A percentile compares a stretch with the other conserved stretches of the same genome.
Conservation (phyloP, 1,140 invertebrate genomes). For the Microplitis mediator region DNA sequence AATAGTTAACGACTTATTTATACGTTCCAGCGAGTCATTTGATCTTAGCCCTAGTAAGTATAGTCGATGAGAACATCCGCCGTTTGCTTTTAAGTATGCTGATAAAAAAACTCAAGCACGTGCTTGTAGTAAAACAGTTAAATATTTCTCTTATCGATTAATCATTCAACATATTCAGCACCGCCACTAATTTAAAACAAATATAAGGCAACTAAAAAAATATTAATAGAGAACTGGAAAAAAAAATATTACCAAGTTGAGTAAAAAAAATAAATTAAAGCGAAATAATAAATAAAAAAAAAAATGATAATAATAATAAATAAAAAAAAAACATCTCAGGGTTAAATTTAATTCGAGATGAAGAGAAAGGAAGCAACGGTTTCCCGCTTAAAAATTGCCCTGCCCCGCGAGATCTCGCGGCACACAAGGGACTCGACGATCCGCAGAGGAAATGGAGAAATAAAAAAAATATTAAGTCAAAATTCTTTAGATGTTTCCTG, state of each 20-base stretch:
- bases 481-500: conserved; percentile 7
- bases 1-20: conserved; percentile 1
- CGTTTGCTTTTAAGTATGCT: background rate
- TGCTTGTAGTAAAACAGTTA: conserved; percentile 9
- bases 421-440: background rate
- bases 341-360: background rate
- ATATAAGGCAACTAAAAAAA: background rate
- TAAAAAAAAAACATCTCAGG: background rate
- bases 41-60: background rate
- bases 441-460: background rate
- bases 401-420: background rate
- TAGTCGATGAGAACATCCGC: background rate
- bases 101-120: conserved; percentile 7
- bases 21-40: background rate
- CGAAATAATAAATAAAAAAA: too few relatives aligned
- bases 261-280: background rate
- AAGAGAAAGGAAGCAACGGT: conserved; percentile 2
- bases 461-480: conserved; percentile 17
- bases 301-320: background rate
- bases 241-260: background rate
- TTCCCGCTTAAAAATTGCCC: conserved; percentile 33
- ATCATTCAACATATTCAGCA: background rate
- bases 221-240: too few relatives aligned
- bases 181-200: conserved; percentile 9
- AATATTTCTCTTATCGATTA: conserved; percentile 8